phyloP scores from a whole-genome alignment of 1,140 invertebrate genomes.

The Dysdera silvatica region DNA sequence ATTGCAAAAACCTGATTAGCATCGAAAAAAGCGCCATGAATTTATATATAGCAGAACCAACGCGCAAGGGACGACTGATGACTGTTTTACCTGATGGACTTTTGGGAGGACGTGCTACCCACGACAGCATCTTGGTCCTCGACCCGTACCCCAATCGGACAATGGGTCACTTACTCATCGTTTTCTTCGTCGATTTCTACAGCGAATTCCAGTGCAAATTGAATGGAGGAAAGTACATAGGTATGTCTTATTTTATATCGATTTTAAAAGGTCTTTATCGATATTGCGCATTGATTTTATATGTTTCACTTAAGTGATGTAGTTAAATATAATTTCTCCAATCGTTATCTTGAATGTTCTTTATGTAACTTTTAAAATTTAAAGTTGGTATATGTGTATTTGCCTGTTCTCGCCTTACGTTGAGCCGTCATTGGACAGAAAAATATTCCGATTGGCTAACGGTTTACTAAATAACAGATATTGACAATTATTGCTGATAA shows the following conservation, averaged over 20 bases:
- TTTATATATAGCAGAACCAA: conserved; percentile 5
- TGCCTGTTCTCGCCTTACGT: too few relatives aligned
- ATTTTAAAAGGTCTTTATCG: too few relatives aligned
- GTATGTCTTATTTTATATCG: conserved; percentile 32
- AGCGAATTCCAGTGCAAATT: conserved; percentile 36
- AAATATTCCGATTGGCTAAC: too few relatives aligned
- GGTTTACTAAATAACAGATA: too few relatives aligned
- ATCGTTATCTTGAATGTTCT: too few relatives aligned
- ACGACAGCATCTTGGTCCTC: conserved; percentile 47
- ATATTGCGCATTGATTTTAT: too few relatives aligned
- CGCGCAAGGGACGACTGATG: conserved; percentile 32
- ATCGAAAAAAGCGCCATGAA: conserved; percentile 17
- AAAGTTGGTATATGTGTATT: too few relatives aligned
- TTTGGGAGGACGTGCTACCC: conserved; percentile 37
- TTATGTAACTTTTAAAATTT: too few relatives aligned
- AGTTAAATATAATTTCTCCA: too few relatives aligned
- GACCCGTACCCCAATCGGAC: conserved; percentile 48
- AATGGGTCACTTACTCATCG: conserved; percentile 49
- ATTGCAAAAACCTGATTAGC: conserved; percentile 3
- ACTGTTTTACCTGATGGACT: conserved; percentile 46
- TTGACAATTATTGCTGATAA: too few relatives aligned
- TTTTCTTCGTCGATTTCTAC: conserved; percentile 47
- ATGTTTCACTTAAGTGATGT: too few relatives aligned
- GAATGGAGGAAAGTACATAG: conserved; percentile 36
- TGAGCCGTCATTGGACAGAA: too few relatives aligned